Percentiles rank a stretch among this genome's conserved stretches.
These are phyloP conservation scores for human (Homo sapiens) DNA, from an alignment of 2,113 vertebrate genomes.

Conservation along the genomic window DNA sequence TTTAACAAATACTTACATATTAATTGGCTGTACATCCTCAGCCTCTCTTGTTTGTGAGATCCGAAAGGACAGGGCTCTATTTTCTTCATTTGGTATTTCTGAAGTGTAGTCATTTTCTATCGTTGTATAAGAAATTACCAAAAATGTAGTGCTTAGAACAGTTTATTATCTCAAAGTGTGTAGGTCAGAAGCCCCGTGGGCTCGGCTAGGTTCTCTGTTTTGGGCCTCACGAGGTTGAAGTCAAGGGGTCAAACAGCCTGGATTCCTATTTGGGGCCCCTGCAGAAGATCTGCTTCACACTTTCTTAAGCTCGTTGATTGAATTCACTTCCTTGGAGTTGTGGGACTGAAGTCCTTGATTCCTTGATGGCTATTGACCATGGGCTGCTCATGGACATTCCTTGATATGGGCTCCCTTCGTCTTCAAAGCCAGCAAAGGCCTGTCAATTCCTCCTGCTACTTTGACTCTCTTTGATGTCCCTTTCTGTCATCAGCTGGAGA, in stretches of 20 bases:
- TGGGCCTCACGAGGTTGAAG: neutral
- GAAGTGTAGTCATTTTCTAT: neutral
- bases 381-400: neutral
- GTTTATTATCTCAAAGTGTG: neutral
- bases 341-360: neutral
- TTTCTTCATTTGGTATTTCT: neutral
- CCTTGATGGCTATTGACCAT: neutral
- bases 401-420: neutral
- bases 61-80: neutral
- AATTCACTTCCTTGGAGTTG: neutral
- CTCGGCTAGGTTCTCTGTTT: neutral
- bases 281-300: neutral
- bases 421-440: neutral
- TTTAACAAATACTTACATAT: neutral
- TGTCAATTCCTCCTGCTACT: rapidly evolving
- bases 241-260: neutral
- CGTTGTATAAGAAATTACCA: neutral
- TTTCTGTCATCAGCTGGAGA: neutral
- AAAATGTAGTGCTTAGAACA: neutral
- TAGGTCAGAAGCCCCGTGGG: neutral
- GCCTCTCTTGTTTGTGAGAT: neutral
- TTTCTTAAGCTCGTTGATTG: neutral
- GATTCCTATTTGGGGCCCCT: neutral
- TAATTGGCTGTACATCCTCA: neutral
- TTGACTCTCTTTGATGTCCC: neutral